Base-by-base conservation (phyloP, 2,797 vertebrate species). In the Poecilia wingei region DNA sequence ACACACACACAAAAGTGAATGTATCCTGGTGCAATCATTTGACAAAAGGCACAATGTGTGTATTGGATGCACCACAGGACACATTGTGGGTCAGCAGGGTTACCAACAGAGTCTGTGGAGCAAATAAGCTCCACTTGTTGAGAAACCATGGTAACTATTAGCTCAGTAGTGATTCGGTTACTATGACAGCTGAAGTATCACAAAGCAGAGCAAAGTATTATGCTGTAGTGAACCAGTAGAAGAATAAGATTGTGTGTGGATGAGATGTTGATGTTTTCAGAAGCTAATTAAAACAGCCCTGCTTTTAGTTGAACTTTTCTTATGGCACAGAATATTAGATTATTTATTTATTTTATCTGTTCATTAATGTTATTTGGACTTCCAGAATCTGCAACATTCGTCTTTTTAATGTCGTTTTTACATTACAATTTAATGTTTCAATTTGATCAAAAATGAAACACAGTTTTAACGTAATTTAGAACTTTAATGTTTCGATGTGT, bases 91-190 rank as follows among this genome's bases (percentile, higher is more conserved):
- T 84, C 84, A 86, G 75, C 47, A 57, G 81, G 68, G 86, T 86
- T 77, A 80, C 39, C 49, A 79, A 66, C 39, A 53, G 75, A 74
- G 75, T 75, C 79, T 64, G 53, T 71, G 77, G 75, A 76, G 83
- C 45, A 76, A 81, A 57, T 6, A 59, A 80, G 46, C 84, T 85
- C 80, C 77, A 78, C 59, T 82, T 86, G 82, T 82, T 66, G 47
- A 71, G 87, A 93, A 90, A 89, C 91, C 86, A 85, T 92, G 88
- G 89, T 83, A 91, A 91, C 90, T 77, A 75, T 89, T 87, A 80
- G 79, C 79, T 8, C 3, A 57, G 68, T 66, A 75, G 72, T 70
- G 41, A 53, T 87, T 74, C 80, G 76, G 92, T 94, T 95, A 86
- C 93, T 83, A 92, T 93, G 91, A 84, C 91, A 88, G 89, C 87